Evolutionary conservation across 2,888 invertebrate species (phyloP).

Genomic region (Chalcosyrphus nemorum): DNA sequence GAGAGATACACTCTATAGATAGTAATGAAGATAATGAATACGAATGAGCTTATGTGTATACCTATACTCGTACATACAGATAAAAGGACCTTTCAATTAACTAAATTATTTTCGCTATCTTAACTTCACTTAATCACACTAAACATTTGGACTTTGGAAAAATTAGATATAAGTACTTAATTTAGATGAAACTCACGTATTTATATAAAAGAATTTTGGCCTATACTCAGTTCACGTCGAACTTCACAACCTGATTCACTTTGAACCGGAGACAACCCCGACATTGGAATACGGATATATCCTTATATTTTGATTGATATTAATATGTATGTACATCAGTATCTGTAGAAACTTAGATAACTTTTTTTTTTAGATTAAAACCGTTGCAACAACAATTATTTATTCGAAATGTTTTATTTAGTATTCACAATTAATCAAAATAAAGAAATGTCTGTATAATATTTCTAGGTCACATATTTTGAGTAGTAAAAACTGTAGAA

Average conservation of each 20-base stretch:
- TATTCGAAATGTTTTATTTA: background rate
- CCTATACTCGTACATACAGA: too few relatives aligned
- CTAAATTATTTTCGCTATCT: background rate
- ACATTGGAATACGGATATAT: constrained; percentile 34
- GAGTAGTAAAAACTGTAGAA: constrained; percentile 16
- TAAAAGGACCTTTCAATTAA: too few relatives aligned
- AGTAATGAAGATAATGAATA: too few relatives aligned
- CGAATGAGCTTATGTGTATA: too few relatives aligned
- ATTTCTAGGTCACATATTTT: constrained; percentile 35
- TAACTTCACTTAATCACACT: too few relatives aligned
- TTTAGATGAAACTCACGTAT: constrained; percentile 32
- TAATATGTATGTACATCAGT: constrained; percentile 4
- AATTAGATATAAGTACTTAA: background rate
- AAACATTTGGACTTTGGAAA: too few relatives aligned
- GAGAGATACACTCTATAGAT: too few relatives aligned
- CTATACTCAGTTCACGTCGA: constrained; percentile 15
- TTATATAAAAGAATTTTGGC: constrained; percentile 30
- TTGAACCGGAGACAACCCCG: constrained; percentile 17
- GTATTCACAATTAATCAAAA: too few relatives aligned
- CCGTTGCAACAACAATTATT: background rate
- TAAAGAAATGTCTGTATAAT: background rate
- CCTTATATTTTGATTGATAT: constrained; percentile 21
- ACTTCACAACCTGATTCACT: constrained; percentile 29
- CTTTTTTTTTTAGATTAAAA: background rate
- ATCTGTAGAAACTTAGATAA: background rate